Evolutionary conservation across 2,797 vertebrate species (phyloP).

Genomic region (Siniperca scherzeri): DNA sequence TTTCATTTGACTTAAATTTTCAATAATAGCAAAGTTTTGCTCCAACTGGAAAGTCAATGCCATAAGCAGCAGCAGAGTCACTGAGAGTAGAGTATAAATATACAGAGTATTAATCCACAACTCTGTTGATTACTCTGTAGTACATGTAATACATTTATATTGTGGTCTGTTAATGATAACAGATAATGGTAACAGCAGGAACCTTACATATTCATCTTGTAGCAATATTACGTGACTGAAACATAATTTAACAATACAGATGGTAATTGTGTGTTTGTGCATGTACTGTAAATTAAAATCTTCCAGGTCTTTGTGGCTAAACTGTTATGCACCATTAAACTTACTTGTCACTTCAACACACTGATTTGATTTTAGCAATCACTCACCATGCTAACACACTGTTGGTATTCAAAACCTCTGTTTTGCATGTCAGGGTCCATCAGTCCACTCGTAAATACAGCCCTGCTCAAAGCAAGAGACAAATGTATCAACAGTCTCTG

Average conservation of each 20-base stretch:
- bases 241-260: background rate
- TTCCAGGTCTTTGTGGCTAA: conserved; percentile 19
- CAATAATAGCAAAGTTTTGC: background rate
- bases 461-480: conserved; percentile 43
- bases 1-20: background rate
- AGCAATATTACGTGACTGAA: background rate
- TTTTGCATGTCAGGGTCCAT: conserved; percentile 54
- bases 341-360: background rate
- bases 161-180: too few species aligned
- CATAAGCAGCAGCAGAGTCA: background rate
- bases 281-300: conserved; percentile 18
- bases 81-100: too few species aligned
- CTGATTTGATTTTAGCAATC: conserved; percentile 24
- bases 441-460: conserved; percentile 29
- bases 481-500: conserved; percentile 3
- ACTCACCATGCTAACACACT: conserved; percentile 35
- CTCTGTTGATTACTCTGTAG: background rate
- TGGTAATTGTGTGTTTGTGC: background rate
- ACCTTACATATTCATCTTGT: background rate
- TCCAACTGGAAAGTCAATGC: background rate
- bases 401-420: conserved; percentile 56
- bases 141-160: background rate
- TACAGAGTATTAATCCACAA: background rate
- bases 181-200: background rate
- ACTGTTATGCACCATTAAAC: conserved; percentile 47